Evolutionary conservation across 2,888 invertebrate genomes (phyloP), one percentile per base, ranked within the genome.

Genomic region (Disparrhopalites patrizii): DNA sequence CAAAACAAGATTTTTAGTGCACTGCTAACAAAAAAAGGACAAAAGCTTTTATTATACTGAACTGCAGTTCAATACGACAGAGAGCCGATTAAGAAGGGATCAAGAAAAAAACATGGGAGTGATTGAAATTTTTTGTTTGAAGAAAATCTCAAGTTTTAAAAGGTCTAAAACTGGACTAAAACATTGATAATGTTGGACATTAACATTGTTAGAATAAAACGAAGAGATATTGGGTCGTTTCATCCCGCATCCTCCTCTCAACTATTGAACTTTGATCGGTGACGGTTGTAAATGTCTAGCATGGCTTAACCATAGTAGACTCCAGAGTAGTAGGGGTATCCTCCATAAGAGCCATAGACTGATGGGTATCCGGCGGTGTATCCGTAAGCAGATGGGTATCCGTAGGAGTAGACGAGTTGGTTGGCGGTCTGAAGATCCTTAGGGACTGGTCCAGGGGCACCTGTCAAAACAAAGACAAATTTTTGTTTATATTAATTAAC

Each of bases 401-500:
- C 58, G 38, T 65, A 66, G 43, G 50, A 36, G 50, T 66, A 66
- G 8, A 62, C 30, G 40, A 66, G 60, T 56, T 66, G 66, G 62
- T 66, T 61, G 40, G 61, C 62, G 18, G 66, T 56, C 5, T 62
- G 27, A 36, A 66, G 66, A 33, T 66, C 66, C 56, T 61, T 66
- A 18, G 61, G 61, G 4, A 10, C 62, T 20, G 61, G 38, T 7
- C 43, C 60, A 8, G 43, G 43, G 38, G 40, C 51, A 18, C 51
- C 63, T 63, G 30, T 7, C 18, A 30, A 60, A 27, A 40, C 18
- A 38, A 7, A 28, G 2, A 54, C 25, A 31, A 8, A 43, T 43
- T 43, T 10, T 10, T 43, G n/a, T n/a, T n/a, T n/a, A n/a, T n/a
- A n/a, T n/a, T n/a, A n/a, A n/a, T n/a, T n/a, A n/a, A n/a, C n/a